Conservation (phyloP, 1,140 invertebrate species). For the Bombus impatiens region DNA sequence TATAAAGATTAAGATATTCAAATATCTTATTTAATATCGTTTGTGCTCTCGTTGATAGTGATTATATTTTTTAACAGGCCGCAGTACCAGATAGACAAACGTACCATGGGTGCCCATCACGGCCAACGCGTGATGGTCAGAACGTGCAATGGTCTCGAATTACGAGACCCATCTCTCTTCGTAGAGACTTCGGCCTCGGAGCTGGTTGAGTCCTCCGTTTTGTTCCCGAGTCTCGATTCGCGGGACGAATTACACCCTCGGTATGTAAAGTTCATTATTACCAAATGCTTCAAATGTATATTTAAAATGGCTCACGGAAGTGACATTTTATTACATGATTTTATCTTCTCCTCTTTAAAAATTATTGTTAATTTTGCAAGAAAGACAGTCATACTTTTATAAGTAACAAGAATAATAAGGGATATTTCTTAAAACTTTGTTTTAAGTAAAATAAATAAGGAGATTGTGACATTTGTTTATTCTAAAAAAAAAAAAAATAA, state of each 20-base stretch:
- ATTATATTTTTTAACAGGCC: constrained; percentile 83
- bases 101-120: constrained; percentile 75
- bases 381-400: background rate
- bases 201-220: constrained; percentile 81
- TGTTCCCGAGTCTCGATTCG: constrained; percentile 84
- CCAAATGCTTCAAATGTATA: no score
- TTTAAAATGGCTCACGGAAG: background rate
- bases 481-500: background rate
- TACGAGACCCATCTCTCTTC: constrained; percentile 85
- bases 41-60: no score
- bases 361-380: background rate
- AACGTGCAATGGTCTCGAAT: constrained; percentile 91
- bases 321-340: background rate
- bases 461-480: background rate
- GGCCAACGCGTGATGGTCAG: constrained; percentile 88
- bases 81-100: constrained; percentile 90
- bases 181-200: constrained; percentile 81
- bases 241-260: constrained; percentile 84
- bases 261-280: constrained; percentile 65
- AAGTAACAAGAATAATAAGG: background rate
- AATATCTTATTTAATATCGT: background rate
- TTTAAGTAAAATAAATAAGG: background rate
- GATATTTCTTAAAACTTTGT: background rate
- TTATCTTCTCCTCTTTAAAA: background rate
- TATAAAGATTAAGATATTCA: background rate